Evolutionary conservation across 1,140 invertebrate species (phyloP).

Genomic region (Antheraea mylitta): DNA sequence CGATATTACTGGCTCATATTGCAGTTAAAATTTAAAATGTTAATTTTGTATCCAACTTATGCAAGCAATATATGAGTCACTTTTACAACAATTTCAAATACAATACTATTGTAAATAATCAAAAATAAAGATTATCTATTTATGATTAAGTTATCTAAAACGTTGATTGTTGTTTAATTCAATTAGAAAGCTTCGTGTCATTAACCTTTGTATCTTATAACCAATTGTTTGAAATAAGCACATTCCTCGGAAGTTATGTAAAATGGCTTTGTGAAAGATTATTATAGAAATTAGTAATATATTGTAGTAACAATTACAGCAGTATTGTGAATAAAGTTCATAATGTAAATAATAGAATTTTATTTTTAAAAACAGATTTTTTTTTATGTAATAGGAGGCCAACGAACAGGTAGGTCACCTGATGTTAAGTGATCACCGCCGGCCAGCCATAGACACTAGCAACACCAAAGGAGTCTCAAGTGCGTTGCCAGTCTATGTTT

Average conservation of each 20-base stretch:
- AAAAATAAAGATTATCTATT: conserved; percentile 3
- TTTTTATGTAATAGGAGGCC: too few species aligned
- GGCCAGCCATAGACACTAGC: too few species aligned
- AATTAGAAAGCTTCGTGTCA: neutral
- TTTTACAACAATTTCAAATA: neutral
- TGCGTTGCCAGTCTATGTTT: too few species aligned
- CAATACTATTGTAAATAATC: conserved; percentile 7
- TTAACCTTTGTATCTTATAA: neutral
- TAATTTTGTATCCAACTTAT: conserved; percentile 11
- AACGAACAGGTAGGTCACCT: too few species aligned
- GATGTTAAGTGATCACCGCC: too few species aligned
- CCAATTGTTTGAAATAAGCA: conserved; percentile 5
- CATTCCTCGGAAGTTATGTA: conserved; percentile 12
- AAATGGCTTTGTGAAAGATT: conserved; percentile 11
- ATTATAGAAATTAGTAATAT: conserved; percentile 9
- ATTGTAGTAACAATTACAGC: conserved; percentile 27
- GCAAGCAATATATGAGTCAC: neutral
- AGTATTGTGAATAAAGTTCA: conserved; percentile 51
- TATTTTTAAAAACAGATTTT: conserved; percentile 6
- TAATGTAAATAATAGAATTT: conserved; percentile 19
- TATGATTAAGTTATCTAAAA: conserved; percentile 11
- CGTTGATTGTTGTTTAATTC: neutral
- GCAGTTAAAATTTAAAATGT: neutral
- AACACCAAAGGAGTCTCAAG: too few species aligned
- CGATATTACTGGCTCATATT: conserved; percentile 10